These are phyloP conservation scores for Pimephales promelas DNA, from an alignment of 2,113 vertebrate species.

Conservation along the genomic window DNA sequence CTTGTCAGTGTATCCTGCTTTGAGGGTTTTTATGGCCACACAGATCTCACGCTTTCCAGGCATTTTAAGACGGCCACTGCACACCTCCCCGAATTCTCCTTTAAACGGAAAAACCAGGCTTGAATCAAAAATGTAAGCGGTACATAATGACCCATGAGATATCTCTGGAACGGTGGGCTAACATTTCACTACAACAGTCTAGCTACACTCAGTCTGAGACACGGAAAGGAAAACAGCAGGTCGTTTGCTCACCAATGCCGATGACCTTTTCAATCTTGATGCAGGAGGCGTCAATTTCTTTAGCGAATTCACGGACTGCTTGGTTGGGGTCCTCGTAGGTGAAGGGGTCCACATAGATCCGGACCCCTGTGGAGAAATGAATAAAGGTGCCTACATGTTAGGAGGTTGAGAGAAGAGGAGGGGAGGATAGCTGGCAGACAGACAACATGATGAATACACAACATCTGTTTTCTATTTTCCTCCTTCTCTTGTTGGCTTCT, in stretches of 20 bases:
- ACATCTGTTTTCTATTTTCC: constrained; percentile 47
- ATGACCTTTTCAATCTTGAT: constrained; percentile 99
- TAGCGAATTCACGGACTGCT: constrained; percentile 79
- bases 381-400: constrained; percentile 10
- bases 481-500: constrained; percentile 14
- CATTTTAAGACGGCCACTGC: constrained; percentile 74
- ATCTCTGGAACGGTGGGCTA: background rate
- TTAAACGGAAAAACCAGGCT: background rate
- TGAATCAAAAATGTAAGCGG: constrained; percentile 24
- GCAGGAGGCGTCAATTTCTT: constrained; percentile 90
- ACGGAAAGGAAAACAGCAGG: constrained; percentile 59
- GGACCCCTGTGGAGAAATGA: constrained; percentile 89
- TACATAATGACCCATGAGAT: constrained; percentile 13
- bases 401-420: constrained; percentile 67
- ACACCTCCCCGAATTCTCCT: constrained; percentile 80
- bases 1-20: constrained; percentile 77
- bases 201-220: constrained; percentile 7
- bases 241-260: constrained; percentile 88
- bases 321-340: constrained; percentile 80
- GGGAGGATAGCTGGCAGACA: constrained; percentile 63
- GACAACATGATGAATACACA: constrained; percentile 40
- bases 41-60: constrained; percentile 78
- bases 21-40: constrained; percentile 79
- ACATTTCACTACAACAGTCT: constrained; percentile 29
- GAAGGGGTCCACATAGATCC: constrained; percentile 87